Base-by-base conservation (phyloP, 2,113 vertebrate genomes). In the Toxotes chatareus region DNA sequence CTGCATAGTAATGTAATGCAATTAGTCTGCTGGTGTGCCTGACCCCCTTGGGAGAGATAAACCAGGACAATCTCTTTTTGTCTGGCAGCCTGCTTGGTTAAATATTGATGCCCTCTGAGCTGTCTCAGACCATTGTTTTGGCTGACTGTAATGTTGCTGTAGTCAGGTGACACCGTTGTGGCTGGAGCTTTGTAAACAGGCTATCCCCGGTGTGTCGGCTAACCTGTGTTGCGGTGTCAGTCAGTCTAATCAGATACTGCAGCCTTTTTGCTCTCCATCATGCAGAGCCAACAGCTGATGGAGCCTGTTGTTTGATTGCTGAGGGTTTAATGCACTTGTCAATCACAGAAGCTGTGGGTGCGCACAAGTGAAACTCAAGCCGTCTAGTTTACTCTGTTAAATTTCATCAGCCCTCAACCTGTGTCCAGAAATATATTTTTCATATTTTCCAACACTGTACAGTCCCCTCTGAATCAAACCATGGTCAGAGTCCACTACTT, bases 241-340 rank as follows among this genome's bases (percentile, higher is more conserved):
- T 87, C 86, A 86, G 19, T 79, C 78, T 89, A 84, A 90, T 93
- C 78, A 88, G 69, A 80, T 80, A 38, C 64, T 27, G 61, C 38
- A 80, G 72, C 60, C 74, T 70, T 87, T 92, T 79, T 88, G 74
- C 76, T 80, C 76, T 34, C 61, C 49, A 27, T 76, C 79, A 79
- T n/a, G 27, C 72, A 68, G 81, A 86, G 66, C 67, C 64, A 78
- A 76, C 73, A 69, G 73, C 80, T 87, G 80, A 88, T 79, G 67
- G 73, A 72, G 79, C 66, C 79, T 67, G 79, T 49, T 87, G 80
- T 88, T 86, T 91, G 84, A 91, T 79, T 85, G 88, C 82, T 73
- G 78, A 81, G 66, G 61, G 12, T 88, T 90, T 87, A 86, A 85
- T 91, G 86, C 44, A 55, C 76, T 69, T 87, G 91, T 84, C 91